A percentile compares a stretch with the other conserved stretches of the same genome.
Evolutionary conservation across 2,888 invertebrate species (phyloP).

Genomic region (Sthenelais limicola): DNA sequence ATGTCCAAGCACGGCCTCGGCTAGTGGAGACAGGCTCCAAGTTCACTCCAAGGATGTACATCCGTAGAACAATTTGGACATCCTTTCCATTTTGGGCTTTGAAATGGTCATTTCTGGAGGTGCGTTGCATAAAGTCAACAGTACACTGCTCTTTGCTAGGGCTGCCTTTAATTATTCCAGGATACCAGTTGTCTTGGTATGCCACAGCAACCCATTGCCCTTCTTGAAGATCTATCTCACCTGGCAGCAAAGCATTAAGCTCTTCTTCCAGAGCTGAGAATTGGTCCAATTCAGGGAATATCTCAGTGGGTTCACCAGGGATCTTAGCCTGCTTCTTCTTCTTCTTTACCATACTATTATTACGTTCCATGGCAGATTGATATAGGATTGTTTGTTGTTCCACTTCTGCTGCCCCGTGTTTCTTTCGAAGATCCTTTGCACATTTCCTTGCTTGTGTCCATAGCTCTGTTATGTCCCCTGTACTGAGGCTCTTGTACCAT

Average conservation of each 20-base stretch:
- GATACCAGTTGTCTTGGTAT: conserved; percentile 34
- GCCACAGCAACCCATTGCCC: conserved; percentile 19
- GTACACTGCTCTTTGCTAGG: neutral
- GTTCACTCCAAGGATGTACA: neutral
- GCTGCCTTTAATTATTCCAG: conserved; percentile 3
- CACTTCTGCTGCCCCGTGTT: neutral
- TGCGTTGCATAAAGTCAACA: conserved; percentile 4
- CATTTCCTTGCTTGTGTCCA: conserved; percentile 1
- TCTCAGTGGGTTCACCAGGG: neutral
- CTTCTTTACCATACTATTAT: neutral
- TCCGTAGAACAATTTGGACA: neutral
- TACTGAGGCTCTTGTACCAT: neutral
- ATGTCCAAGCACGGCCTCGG: too few relatives aligned
- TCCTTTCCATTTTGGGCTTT: conserved; percentile 12
- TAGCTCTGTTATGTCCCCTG: neutral
- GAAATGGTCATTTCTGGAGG: neutral
- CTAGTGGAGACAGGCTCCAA: too few relatives aligned
- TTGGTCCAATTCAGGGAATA: neutral
- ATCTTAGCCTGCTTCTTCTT: neutral
- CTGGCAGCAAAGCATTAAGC: neutral
- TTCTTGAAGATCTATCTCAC: neutral
- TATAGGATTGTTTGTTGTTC: neutral
- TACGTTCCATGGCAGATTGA: neutral
- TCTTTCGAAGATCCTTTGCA: neutral
- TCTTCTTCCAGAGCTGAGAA: neutral